Conservation (phyloP, 2,113 vertebrate species). For the Periophthalmus modestus region DNA sequence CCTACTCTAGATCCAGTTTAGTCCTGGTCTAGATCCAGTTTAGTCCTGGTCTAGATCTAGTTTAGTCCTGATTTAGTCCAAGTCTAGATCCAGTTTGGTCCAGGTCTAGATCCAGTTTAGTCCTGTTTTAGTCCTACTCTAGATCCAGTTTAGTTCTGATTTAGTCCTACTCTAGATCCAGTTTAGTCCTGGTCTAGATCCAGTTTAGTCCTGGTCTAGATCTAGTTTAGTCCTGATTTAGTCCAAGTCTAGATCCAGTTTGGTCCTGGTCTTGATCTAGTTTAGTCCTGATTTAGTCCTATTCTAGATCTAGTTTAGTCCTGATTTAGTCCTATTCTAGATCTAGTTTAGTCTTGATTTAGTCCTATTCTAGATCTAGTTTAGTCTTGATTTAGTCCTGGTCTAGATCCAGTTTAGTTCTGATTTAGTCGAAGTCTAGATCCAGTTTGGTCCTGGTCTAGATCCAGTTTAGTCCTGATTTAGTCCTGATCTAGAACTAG, state of each 20-base stretch:
- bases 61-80: too few relatives aligned
- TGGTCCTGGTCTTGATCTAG: neutral
- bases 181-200: neutral
- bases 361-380: too few relatives aligned
- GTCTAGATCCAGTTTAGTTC: too few relatives aligned
- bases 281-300: neutral
- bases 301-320: too few relatives aligned
- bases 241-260: too few relatives aligned
- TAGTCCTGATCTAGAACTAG: neutral
- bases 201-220: neutral
- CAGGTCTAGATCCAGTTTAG: neutral
- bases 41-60: too few relatives aligned
- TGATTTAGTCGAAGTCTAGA: too few relatives aligned
- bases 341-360: too few relatives aligned
- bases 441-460: neutral
- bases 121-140: neutral
- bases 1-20: neutral
- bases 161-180: neutral
- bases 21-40: neutral
- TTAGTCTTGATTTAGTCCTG: too few relatives aligned
- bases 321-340: neutral
- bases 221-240: neutral
- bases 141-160: neutral
- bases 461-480: too few relatives aligned
- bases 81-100: neutral